Conservation (phyloP, 1,140 invertebrate genomes). For the Euglossa dilemma region DNA sequence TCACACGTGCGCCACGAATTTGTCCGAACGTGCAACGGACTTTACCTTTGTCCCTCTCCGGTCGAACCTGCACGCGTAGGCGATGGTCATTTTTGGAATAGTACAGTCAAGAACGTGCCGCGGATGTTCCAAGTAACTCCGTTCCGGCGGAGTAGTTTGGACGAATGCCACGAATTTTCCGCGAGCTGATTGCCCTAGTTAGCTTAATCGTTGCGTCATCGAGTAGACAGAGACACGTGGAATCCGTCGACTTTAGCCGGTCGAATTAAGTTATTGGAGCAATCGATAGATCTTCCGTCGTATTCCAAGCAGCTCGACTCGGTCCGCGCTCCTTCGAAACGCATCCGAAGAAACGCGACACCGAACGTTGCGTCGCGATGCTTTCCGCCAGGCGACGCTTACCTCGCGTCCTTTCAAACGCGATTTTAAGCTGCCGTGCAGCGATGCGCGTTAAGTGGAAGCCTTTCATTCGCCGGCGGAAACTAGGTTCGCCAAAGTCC, state of each 20-base stretch:
- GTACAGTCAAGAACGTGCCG: neutral
- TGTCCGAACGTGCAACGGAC: neutral
- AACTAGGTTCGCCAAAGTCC: neutral
- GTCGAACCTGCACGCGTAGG: no score
- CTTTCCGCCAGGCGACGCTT: neutral
- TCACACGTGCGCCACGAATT: slow-evolving; percentile 10
- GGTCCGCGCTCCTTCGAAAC: no score
- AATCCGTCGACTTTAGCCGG: neutral
- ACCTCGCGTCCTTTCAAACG: neutral
- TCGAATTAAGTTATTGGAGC: neutral
- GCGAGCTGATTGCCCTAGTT: neutral
- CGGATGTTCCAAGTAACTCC: neutral
- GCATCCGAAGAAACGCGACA: neutral
- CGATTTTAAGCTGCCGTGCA: neutral
- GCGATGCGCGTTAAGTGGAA: neutral
- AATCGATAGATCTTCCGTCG: neutral
- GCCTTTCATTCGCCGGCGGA: neutral
- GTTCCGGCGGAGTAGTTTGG: neutral
- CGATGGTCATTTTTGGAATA: neutral
- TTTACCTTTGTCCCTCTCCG: neutral
- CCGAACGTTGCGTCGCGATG: neutral
- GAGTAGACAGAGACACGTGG: neutral
- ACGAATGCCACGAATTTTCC: neutral
- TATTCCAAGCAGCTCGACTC: no score
- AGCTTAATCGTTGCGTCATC: neutral